phyloP scores from a whole-genome alignment of 2,888 invertebrate genomes.

The Laspeyria flexula region DNA sequence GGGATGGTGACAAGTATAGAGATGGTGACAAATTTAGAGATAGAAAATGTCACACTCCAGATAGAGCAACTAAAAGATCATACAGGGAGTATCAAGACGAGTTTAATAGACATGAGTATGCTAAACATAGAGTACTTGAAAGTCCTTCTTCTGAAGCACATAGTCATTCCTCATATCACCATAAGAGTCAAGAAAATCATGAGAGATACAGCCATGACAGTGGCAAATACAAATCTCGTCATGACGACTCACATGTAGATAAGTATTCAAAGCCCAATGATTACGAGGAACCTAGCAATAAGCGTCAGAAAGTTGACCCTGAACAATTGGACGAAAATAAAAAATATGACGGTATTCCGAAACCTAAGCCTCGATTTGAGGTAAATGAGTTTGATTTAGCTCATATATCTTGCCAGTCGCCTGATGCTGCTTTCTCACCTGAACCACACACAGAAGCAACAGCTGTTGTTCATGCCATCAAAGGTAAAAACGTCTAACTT shows the following conservation, averaged over 20 bases:
- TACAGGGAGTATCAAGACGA: conserved; percentile 48
- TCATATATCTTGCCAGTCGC: conserved; percentile 67
- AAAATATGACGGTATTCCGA: conserved; percentile 30
- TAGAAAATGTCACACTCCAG: conserved; percentile 55
- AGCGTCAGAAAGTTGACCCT: conserved; percentile 56
- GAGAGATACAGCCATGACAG: conserved; percentile 40
- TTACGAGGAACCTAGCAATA: conserved; percentile 58
- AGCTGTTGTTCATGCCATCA: conserved; percentile 46
- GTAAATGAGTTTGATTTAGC: conserved; percentile 36
- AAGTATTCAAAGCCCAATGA: conserved; percentile 59
- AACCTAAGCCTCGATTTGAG: conserved; percentile 13
- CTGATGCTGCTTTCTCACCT: conserved; percentile 48
- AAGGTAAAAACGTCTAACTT: conserved; percentile 51
- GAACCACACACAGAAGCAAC: conserved; percentile 45
- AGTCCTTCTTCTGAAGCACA: conserved; percentile 61
- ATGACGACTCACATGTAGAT: conserved; percentile 43
- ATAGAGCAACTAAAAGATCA: conserved; percentile 42
- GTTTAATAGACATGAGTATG: conserved; percentile 44
- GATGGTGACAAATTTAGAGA: conserved; percentile 48
- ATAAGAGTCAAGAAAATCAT: conserved; percentile 13
- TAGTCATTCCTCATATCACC: conserved; percentile 7
- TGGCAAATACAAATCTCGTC: conserved; percentile 37
- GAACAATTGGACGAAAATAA: conserved; percentile 32
- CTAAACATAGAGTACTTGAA: conserved; percentile 49
- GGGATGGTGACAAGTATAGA: background rate